Percentiles rank a stretch among this genome's conserved stretches.
Conservation (phyloP, 1,140 invertebrate species). For the Halyomorpha halys region DNA sequence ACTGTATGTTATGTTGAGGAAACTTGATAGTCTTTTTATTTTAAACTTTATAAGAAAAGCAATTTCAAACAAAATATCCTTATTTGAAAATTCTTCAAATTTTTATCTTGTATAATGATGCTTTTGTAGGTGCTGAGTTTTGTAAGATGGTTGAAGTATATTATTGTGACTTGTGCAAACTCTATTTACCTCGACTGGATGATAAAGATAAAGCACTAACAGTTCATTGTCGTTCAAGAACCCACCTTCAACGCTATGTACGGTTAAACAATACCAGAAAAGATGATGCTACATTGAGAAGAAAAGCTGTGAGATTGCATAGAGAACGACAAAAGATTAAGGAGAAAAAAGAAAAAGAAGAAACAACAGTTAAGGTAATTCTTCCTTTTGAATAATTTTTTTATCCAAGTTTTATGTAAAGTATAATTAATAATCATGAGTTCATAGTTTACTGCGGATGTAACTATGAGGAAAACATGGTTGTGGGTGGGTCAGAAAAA, state of each 20-base stretch:
- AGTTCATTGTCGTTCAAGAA: constrained; percentile 30
- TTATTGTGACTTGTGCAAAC: constrained; percentile 60
- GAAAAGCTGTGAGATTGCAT: constrained; percentile 22
- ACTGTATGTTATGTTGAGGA: no score
- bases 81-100: no score
- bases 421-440: no score
- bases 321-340: constrained; percentile 20
- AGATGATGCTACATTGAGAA: constrained; percentile 19
- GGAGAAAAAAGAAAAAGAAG: constrained; percentile 21
- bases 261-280: constrained; percentile 2
- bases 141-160: constrained; percentile 60
- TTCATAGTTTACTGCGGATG: no score
- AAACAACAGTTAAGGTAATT: not conserved
- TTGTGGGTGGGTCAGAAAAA: no score
- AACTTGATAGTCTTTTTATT: no score
- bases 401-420: no score
- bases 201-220: constrained; percentile 41
- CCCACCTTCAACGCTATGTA: constrained; percentile 31
- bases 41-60: no score
- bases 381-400: no score
- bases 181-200: constrained; percentile 52
- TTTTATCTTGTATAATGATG: not conserved
- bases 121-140: constrained; percentile 49
- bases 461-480: no score
- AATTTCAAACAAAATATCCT: no score